Evolutionary conservation across 2,113 vertebrate species (phyloP).

Genomic region (Esox niger): DNA sequence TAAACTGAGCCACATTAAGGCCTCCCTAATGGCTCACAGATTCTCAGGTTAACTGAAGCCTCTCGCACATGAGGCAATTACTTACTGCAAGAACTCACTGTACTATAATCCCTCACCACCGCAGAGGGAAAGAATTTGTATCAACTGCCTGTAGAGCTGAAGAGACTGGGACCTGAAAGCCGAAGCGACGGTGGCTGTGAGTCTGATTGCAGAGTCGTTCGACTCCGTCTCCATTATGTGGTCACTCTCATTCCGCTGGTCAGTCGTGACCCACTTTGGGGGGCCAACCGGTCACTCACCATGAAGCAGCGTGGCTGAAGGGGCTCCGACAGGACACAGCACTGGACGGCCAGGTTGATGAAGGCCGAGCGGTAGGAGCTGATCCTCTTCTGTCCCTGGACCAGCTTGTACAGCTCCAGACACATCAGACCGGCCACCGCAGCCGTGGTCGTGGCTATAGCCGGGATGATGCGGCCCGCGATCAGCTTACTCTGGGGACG

Average conservation of each 20-base stretch:
- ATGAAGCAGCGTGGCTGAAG: conserved; percentile 27
- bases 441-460: conserved; percentile 84
- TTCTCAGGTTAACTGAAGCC: conserved; percentile 22
- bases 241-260: too few relatives aligned
- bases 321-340: conserved; percentile 60
- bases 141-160: conserved; percentile 23
- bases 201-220: too few relatives aligned
- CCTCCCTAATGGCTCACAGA: conserved; percentile 34
- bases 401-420: conserved; percentile 86
- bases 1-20: conserved; percentile 41
- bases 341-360: conserved; percentile 65
- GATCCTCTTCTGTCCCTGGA: conserved; percentile 61
- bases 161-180: conserved; percentile 33
- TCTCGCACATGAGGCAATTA: conserved; percentile 43
- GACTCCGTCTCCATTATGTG: too few relatives aligned
- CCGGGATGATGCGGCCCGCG: conserved; percentile 80
- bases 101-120: too few relatives aligned
- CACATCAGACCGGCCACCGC: conserved; percentile 82
- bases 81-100: conserved; percentile 40
- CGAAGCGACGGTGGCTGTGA: too few relatives aligned
- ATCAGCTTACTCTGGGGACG: conserved; percentile 81
- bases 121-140: conserved; percentile 39
- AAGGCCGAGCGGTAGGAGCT: conserved; percentile 70
- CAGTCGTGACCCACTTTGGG: too few relatives aligned
- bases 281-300: conserved; percentile 50